A percentile compares a stretch with the other conserved stretches of the same genome.
phyloP scores from a whole-genome alignment of 2,888 invertebrate species.

The Limnephilus auricula region DNA sequence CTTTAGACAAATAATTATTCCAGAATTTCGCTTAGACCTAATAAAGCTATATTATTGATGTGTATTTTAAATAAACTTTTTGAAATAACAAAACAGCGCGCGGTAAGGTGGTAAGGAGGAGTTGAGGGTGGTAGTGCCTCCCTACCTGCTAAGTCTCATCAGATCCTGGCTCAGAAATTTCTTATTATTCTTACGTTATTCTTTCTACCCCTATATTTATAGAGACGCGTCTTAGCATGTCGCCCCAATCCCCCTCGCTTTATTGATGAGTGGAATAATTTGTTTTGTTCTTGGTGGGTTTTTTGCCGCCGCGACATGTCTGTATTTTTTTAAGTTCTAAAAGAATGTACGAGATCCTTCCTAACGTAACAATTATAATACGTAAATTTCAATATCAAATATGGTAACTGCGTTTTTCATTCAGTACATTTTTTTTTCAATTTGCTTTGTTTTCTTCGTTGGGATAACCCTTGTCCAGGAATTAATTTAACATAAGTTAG shows the following conservation, averaged over 20 bases:
- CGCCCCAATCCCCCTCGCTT: slow-evolving; percentile 28
- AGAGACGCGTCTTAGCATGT: slow-evolving; percentile 43
- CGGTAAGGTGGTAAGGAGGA: neutral
- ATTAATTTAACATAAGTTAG: too few relatives aligned
- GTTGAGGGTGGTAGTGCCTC: slow-evolving; percentile 23
- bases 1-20: too few relatives aligned
- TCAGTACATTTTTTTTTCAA: too few relatives aligned
- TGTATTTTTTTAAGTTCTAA: neutral
- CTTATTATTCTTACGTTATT: slow-evolving; percentile 65
- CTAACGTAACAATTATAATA: neutral
- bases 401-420: neutral
- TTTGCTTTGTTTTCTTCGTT: neutral
- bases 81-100: neutral
- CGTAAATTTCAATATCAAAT: neutral
- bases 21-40: too few relatives aligned
- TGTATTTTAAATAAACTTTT: neutral
- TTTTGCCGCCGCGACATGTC: slow-evolving; percentile 26
- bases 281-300: slow-evolving; percentile 44
- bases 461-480: neutral
- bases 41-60: too few relatives aligned
- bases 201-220: slow-evolving; percentile 61
- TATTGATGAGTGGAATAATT: slow-evolving; percentile 49
- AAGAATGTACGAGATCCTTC: neutral
- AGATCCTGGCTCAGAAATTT: slow-evolving; percentile 63
- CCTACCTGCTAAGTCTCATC: slow-evolving; percentile 63